Evolutionary conservation across 2,888 invertebrate species (phyloP), one percentile per base, ranked within the genome.

Genomic region (Archips crataeganus): DNA sequence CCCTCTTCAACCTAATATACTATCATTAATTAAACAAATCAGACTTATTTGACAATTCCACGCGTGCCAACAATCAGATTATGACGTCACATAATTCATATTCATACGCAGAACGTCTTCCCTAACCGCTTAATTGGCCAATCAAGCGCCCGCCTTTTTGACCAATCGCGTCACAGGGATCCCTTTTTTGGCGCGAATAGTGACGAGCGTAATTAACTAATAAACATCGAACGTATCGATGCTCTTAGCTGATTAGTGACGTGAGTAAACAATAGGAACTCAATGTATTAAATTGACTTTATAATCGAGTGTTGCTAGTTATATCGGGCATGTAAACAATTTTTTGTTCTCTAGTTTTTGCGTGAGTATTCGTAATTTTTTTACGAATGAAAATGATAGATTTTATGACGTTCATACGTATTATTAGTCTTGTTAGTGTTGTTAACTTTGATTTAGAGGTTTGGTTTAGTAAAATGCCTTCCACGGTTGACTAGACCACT

Each of bases 171-270:
- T 68, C 65, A 59, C 47, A 23, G 54, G 63, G 32, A 10, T 49
- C 54, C 45, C 11, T 39, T 49, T 39, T 64, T 65, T 49, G 65
- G 60, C 39, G 59, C 59, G 10, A 36, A 59, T 65, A 54, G 62
- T 70, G 62, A 64, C 64, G 64, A 9, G 45, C 54, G 64, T 45
- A 57, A 49, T 64, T 64, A 57, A 64, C 36, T 13, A 60, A 39
- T 65, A 42, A 71, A 47, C 81, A 85, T 86, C 84, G 82, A 85
- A 81, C 70, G 75, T 75, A 60, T 75, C 68, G 66, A 70, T 60
- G 82, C 88, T 87, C 83, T 89, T 87, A 88, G 85, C 81, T 82
- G 88, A 91, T 90, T 90, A 89, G 86, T 86, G 85, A 84, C 82
- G 88, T 80, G 77, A 79, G 79, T 79, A 83, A 75, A 75, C 79